Evolutionary conservation across 2,888 invertebrate species (phyloP).

Genomic region (Chalcis sispes): DNA sequence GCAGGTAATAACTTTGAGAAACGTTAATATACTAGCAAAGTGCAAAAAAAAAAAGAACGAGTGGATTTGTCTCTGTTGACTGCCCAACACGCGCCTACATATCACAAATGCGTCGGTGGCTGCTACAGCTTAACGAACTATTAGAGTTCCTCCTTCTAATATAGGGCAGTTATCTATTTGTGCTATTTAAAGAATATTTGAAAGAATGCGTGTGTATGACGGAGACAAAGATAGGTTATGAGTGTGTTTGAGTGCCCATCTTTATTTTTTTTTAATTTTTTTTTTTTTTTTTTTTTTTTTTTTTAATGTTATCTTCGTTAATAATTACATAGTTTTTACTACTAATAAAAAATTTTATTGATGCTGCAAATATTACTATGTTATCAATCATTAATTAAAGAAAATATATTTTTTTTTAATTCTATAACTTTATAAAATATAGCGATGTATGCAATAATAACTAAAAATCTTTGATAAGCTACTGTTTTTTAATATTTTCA

Average conservation of each 20-base stretch:
- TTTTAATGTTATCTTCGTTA: conserved; percentile 67
- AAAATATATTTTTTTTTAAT: too few species aligned
- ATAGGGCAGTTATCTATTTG: conserved; percentile 37
- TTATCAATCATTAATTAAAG: not conserved
- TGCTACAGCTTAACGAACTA: conserved; percentile 49
- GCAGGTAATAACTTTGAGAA: too few species aligned
- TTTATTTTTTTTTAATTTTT: conserved; percentile 61
- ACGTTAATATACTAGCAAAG: not conserved
- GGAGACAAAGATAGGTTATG: conserved; percentile 46
- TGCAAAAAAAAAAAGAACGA: conserved; percentile 21
- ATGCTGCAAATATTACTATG: not conserved
- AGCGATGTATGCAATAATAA: too few species aligned
- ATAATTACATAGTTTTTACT: conserved; percentile 63
- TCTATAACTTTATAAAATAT: too few species aligned
- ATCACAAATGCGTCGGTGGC: conserved; percentile 58
- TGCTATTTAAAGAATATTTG: conserved; percentile 31
- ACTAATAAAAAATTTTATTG: conserved; percentile 57
- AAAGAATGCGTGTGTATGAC: conserved; percentile 33
- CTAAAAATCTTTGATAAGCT: conserved; percentile 14
- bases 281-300: conserved; percentile 61
- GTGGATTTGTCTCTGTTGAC: conserved; percentile 43
- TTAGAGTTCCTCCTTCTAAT: conserved; percentile 48
- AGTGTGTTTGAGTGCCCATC: conserved; percentile 34
- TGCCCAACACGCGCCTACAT: conserved; percentile 63
- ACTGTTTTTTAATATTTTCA: not conserved